phyloP scores from a whole-genome alignment of 1,140 invertebrate species.

The Musca domestica region DNA sequence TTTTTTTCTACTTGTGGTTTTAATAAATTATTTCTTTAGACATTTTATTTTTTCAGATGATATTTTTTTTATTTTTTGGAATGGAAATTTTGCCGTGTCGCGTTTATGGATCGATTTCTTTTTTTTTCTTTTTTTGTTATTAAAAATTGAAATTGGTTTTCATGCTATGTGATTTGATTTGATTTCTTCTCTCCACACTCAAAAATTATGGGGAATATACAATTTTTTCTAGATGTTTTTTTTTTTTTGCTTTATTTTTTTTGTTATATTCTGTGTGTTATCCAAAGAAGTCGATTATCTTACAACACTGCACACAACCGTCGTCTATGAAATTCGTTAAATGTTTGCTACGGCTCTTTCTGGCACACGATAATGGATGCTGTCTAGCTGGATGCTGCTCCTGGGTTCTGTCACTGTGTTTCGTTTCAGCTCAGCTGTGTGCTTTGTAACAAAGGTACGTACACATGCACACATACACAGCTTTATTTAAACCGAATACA shows the following conservation, averaged over 20 bases:
- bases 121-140: not conserved
- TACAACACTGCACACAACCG: conserved; percentile 42
- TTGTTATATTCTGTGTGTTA: conserved; percentile 32
- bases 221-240: conserved; percentile 33
- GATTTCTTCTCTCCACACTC: not conserved
- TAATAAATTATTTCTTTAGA: too few species aligned
- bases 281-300: conserved; percentile 26
- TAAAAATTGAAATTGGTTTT: too few species aligned
- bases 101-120: not conserved
- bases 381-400: conserved; percentile 2
- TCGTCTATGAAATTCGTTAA: conserved; percentile 52
- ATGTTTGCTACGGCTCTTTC: conserved; percentile 35
- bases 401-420: conserved; percentile 12
- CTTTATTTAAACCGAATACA: not conserved
- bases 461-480: conserved; percentile 15
- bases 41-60: too few species aligned
- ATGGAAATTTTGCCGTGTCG: not conserved
- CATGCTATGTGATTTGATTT: too few species aligned
- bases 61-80: too few species aligned
- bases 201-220: too few species aligned
- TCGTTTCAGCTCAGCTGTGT: conserved; percentile 10
- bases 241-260: too few species aligned
- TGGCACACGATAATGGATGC: conserved; percentile 16
- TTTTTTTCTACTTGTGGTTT: too few species aligned
- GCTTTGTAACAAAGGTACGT: not conserved